Evolutionary conservation across 2,113 vertebrate species (phyloP).

Genomic region (Bolborhynchus lineola): DNA sequence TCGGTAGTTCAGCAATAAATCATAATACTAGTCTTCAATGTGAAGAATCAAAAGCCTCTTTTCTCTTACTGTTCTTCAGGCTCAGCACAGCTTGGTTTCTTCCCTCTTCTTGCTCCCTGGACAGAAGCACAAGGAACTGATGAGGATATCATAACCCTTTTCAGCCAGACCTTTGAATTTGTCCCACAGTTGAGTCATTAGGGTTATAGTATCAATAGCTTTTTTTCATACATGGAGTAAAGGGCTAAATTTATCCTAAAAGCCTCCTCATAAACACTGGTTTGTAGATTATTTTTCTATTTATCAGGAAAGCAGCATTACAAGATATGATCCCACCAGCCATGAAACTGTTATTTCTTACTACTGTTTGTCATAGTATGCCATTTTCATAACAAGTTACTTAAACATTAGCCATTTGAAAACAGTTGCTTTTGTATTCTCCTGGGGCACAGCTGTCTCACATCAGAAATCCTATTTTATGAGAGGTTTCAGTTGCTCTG

Average conservation of each 20-base stretch:
- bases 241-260: neutral
- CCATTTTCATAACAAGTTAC: slow-evolving; percentile 1
- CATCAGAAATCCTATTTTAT: slow-evolving; percentile 59
- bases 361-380: neutral
- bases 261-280: neutral
- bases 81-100: neutral
- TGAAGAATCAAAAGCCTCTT: neutral
- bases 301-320: neutral
- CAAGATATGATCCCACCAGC: neutral
- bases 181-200: neutral
- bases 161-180: neutral
- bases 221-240: neutral
- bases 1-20: neutral
- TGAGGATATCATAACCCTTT: neutral
- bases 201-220: neutral
- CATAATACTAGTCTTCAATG: neutral
- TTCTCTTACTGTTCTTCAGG: neutral
- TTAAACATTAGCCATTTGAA: slow-evolving; percentile 44
- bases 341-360: slow-evolving; percentile 1
- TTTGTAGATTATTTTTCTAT: neutral
- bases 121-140: neutral
- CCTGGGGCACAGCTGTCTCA: slow-evolving; percentile 23
- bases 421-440: slow-evolving; percentile 34
- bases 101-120: neutral
- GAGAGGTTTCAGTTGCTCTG: slow-evolving; percentile 67